Evolutionary conservation across 2,888 invertebrate species (phyloP), one percentile per base, ranked within the genome.

Genomic region (Cryptocephalus primarius): DNA sequence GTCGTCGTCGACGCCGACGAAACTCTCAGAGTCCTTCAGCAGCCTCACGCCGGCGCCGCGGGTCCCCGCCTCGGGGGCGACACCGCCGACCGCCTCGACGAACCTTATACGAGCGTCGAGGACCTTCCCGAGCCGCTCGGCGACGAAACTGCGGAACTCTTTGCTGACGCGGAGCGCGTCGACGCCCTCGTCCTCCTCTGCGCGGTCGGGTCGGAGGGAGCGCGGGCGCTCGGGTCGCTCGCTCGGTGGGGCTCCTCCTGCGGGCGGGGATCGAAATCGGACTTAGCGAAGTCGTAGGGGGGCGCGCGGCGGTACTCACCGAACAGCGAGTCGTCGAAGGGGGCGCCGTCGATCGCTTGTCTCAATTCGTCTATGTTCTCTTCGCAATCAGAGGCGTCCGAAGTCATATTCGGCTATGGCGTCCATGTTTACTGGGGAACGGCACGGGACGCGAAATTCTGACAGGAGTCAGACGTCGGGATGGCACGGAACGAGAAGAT

Each of bases 351-450:
- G 1, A 76, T 69, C 4, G 72, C 75, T 60, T 78, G 78, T 59
- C 60, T 56, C 12, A 68, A 48, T 45, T 57, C 51, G 9, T 58
- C 55, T 31, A 63, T 48, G 54, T 64, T 59, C 55, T 68, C 68
- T 40, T 68, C 67, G 33, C 68, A 2, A 2, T 22, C 69, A 9
- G 68, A 68, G 46, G 60, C 60, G 52, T 61, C 63, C 43, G 62
- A 60, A 48, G 58, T 55, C 65, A 66, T 66, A 52, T 58, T 62
- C 83, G 83, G 84, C 84, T 84, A 36, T 36, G n/a, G 36, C 36
- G 11, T 12, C 36, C 36, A 36, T 36, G 36, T 36, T 36, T 36
- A 36, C 36, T 36, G n/a, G n/a, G n/a, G 11, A 36, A 36, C 6
- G 22, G 22, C 36, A 36, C 36, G 12, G 36, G 6, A 12, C 36